Evolutionary conservation across 2,797 vertebrate species (phyloP).

Genomic region (Hapalemur alaotrensis): DNA sequence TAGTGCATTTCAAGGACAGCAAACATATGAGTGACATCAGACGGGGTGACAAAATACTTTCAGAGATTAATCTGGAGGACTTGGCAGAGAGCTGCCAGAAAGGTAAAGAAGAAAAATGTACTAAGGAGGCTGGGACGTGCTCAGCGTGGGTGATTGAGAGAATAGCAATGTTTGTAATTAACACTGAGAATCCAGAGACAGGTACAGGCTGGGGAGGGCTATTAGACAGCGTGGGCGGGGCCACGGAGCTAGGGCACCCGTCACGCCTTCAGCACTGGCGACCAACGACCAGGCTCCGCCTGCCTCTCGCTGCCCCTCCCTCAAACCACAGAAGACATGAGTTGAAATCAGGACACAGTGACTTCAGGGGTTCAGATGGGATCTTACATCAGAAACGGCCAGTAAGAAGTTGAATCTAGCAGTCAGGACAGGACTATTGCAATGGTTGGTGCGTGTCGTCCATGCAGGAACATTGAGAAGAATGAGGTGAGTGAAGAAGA

Average conservation of each 20-base stretch:
- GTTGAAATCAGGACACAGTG: rapidly evolving
- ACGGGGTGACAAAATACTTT: not conserved
- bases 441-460: rapidly evolving
- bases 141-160: not conserved
- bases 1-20: too few relatives aligned
- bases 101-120: too few relatives aligned
- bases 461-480: rapidly evolving
- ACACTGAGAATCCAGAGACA: not conserved
- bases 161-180: not conserved
- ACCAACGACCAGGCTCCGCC: not conserved
- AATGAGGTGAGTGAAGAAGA: not conserved
- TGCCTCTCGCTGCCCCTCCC: not conserved
- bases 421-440: rapidly evolving
- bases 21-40: not conserved
- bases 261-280: not conserved
- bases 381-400: not conserved
- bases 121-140: too few relatives aligned
- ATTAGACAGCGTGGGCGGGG: not conserved
- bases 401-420: too few relatives aligned
- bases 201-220: not conserved
- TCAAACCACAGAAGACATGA: rapidly evolving
- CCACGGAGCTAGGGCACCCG: rapidly evolving
- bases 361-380: not conserved
- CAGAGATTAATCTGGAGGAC: not conserved
- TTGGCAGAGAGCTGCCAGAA: not conserved